Conservation (phyloP, 2,797 vertebrate species). For the Mionectes olivaceus region DNA sequence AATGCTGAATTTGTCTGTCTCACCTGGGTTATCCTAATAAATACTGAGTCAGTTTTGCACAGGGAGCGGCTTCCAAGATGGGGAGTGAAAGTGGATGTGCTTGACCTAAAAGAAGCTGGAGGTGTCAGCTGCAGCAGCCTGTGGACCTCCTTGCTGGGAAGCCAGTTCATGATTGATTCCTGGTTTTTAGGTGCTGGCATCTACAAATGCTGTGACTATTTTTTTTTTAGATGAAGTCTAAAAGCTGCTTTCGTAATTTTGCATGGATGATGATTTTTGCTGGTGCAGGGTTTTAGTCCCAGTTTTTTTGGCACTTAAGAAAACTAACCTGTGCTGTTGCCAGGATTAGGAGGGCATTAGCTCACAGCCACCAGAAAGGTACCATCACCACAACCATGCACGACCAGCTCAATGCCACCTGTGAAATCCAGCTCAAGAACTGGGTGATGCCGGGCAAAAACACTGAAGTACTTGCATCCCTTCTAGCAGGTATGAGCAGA, state of each 20-base stretch:
- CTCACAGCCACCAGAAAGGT: background rate
- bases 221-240: background rate
- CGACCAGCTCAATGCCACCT: background rate
- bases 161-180: background rate
- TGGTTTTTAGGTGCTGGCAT: conserved; percentile 5
- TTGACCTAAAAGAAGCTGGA: conserved; percentile 33
- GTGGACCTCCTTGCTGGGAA: conserved; percentile 40
- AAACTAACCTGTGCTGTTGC: background rate
- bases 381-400: background rate
- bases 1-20: conserved; percentile 37
- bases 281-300: background rate
- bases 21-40: conserved; percentile 39
- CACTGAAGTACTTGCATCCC: background rate
- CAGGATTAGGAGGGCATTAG: background rate
- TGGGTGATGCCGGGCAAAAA: background rate
- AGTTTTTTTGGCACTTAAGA: background rate
- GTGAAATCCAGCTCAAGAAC: background rate
- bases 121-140: conserved; percentile 4
- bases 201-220: background rate
- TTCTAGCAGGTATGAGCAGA: background rate
- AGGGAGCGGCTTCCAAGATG: background rate
- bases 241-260: background rate
- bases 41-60: conserved; percentile 36
- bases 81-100: background rate
- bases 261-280: background rate